These are phyloP conservation scores for Colaptes auratus DNA, from an alignment of 2,113 vertebrate species.

Conservation along the genomic window DNA sequence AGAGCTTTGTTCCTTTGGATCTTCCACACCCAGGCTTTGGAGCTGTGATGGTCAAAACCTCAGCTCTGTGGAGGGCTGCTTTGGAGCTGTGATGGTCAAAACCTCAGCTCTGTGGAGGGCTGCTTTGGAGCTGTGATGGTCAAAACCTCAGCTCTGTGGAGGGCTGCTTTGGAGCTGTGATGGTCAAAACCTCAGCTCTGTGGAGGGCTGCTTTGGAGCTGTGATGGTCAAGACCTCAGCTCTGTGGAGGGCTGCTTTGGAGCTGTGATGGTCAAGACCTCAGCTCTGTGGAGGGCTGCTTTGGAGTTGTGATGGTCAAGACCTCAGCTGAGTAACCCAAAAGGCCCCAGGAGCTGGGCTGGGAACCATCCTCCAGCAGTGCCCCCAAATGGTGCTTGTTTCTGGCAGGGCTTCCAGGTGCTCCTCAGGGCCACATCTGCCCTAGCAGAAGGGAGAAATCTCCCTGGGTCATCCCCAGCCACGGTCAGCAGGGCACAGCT, in stretches of 20 bases:
- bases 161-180: neutral
- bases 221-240: neutral
- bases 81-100: neutral
- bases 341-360: neutral
- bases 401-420: neutral
- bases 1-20: neutral
- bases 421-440: neutral
- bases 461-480: rapidly evolving
- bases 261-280: neutral
- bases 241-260: too few species aligned
- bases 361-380: neutral
- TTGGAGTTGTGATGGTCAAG: neutral
- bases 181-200: neutral
- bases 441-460: neutral
- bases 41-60: neutral
- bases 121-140: neutral
- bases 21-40: neutral
- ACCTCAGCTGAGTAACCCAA: neutral
- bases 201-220: neutral
- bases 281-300: neutral
- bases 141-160: neutral
- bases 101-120: neutral
- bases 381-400: rapidly evolving
- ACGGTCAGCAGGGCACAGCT: neutral
- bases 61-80: too few species aligned